A percentile compares a stretch with the other conserved stretches of the same genome.
Evolutionary conservation across 2,797 vertebrate species (phyloP).

Genomic region (Lithobates sylvaticus): DNA sequence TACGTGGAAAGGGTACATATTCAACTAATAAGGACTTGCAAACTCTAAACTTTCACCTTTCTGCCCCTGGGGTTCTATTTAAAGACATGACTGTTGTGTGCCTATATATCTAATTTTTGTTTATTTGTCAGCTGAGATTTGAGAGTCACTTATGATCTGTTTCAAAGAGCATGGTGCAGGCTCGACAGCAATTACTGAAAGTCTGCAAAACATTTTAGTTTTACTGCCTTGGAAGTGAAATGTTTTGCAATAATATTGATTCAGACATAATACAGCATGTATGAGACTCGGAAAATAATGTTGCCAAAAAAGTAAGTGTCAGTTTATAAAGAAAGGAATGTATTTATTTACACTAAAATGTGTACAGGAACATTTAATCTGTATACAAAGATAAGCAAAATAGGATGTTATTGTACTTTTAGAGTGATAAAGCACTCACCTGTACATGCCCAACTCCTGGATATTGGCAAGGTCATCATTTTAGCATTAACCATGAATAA

Average conservation of each 20-base stretch:
- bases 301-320: conserved; percentile 6
- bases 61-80: conserved; percentile 26
- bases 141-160: conserved; percentile 51
- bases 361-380: neutral
- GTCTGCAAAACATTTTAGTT: conserved; percentile 56
- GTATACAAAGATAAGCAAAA: neutral
- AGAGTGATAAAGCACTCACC: too few species aligned
- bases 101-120: conserved; percentile 41
- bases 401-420: neutral
- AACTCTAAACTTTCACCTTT: conserved; percentile 43
- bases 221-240: conserved; percentile 52
- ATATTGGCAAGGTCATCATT: too few species aligned
- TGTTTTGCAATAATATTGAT: conserved; percentile 51
- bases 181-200: conserved; percentile 55
- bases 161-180: conserved; percentile 53
- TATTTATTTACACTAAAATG: conserved; percentile 23
- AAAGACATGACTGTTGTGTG: conserved; percentile 27
- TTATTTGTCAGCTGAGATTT: conserved; percentile 53
- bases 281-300: conserved; percentile 29
- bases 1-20: conserved; percentile 21
- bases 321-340: neutral
- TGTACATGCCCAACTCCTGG: too few species aligned
- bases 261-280: conserved; percentile 36
- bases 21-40: conserved; percentile 32
- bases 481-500: too few species aligned